Evolutionary conservation across 2,797 vertebrate species (phyloP), one percentile per base, ranked within the genome.

Genomic region (Telmatherina bonti): DNA sequence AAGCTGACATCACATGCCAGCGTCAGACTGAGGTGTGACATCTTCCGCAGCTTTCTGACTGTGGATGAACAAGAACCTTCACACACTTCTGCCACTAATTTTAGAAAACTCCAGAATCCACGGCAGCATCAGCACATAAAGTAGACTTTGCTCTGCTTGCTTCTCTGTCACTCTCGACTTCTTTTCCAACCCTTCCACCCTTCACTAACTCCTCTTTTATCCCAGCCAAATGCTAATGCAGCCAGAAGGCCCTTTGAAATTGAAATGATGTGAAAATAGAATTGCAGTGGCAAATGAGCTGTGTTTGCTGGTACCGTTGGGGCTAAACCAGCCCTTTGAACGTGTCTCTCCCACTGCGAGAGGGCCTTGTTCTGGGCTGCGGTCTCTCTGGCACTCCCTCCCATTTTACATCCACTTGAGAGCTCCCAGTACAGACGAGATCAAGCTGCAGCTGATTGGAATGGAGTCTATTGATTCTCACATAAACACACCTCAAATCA

Each of bases 251-350:
- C 77, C 93, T 94, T 94, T 94, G 93, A 94, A 93, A 94, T 94
- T 94, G 91, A 94, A 94, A 94, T 94, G 76, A 93, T 92, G 89
- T 89, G 85, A 90, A 93, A 92, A 93, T 93, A 89, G 92, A 93
- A 92, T 91, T 82, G 86, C 85, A 74, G 82, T 88, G 82, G 86
- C 88, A 91, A 93, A 94, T 90, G 88, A 92, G 91, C 85, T 85
- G 88, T 85, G 88, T 92, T 92, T 93, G 86, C 89, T 58, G 69
- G 83, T 90, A 88, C 88, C 87, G 24, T 75, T 33, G 83, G 86
- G 86, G 76, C 83, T 76, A 75, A 73, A 64, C 41, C 58, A 86
- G 84, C 71, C 76, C 85, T 93, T 93, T 92, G 91, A 94, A 92
- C 70, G 2, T 0, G 24, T 24, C 79, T 79, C 74, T 78, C 79